Base-by-base conservation (phyloP, 2,888 invertebrate species). In the Tachina lurida region DNA sequence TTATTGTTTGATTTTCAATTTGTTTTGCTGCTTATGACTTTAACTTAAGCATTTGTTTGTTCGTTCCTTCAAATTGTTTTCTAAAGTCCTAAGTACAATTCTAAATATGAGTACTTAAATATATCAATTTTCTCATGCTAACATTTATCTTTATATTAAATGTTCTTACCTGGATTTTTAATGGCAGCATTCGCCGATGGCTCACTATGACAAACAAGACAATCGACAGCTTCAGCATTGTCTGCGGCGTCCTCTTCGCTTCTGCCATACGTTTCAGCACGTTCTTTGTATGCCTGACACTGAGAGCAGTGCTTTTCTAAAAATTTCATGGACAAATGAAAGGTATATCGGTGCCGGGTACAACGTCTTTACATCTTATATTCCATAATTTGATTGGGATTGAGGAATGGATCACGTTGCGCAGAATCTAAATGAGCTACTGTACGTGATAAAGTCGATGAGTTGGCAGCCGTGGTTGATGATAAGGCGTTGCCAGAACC, bases 291-390 rank as follows among this genome's bases (percentile, higher is more conserved):
- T 47, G 89, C 90, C 87, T 91, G 91, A 88, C 91, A 91, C 81
- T 91, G 91, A 41, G 89, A 88, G 89, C 91, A 91, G 86, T 91
- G 89, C 88, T 90, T 91, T 88, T 91, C 90, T 89, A 91, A 88
- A 90, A 91, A 91, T 88, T 91, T 91, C 90, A 91, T 91, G 90
- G 91, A 91, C 91, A 91, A 90, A 89, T 91, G 91, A 88, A 91
- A 91, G 89, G 91, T 91, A 91, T 91, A 91, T 90, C 91, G 91
- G 91, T 92, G 92, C 91, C 91, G 91, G 91, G 91, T 91, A 90
- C 92, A 91, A 90, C 91, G 91, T 89, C 90, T 91, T 92, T 92
- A 93, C 92, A 93, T 93, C 89, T 93, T 93, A 87, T 93, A 92
- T 89, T 93, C 93, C 88, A 93, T 91, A 87, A 93, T 93, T 90